Base-by-base conservation (phyloP, 1,140 invertebrate species). In the Drosophila orena region DNA sequence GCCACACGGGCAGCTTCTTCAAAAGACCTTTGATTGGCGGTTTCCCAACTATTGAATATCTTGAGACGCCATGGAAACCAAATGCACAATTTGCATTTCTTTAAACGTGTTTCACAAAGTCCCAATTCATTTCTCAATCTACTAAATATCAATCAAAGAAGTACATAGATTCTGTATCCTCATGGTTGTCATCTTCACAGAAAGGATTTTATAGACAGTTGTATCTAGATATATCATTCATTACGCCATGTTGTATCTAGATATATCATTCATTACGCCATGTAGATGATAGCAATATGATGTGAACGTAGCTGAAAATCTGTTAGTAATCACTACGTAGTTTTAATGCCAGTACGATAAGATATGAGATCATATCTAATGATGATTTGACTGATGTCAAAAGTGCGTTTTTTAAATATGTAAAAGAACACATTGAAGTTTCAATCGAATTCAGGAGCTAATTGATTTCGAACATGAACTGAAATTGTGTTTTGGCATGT, bases 11-110 rank as follows among this genome's bases (percentile, higher is more conserved):
- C 49, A 47, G 38, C 15, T 59, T 60, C 58, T 30, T 11, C 57
- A 73, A 58, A 42, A 22, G 27, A 30, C 64, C 24, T 22, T 30
- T 57, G 66, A 71, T 58, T 72, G 34, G 38, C 11, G 34, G 17
- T 15, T 20, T 35, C 27, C 24, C n/a, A 69, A 27, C 69, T 56
- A 40, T 57, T 44, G 24, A 57, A 59, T 11, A 4, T 42, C 22
- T 47, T 10, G 7, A 12, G 3, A 0, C 14, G 44, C 12, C 24
- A 6, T 7, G 6, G 14, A n/a, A 40, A 40, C n/a, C 8, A 30
- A 30, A 30, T 6, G 27, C 27, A 38, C 37, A 4, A 15, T 40
- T 40, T 14, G 14, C 38, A 40, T 15, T n/a, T 40, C 2, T 2
- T 7, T n/a, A 15, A 40, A 40, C 14, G 12, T 38, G n/a, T 38